Evolutionary conservation across 2,888 invertebrate genomes (phyloP), one percentile per base, ranked within the genome.

Genomic region (Isotomurus palustris): DNA sequence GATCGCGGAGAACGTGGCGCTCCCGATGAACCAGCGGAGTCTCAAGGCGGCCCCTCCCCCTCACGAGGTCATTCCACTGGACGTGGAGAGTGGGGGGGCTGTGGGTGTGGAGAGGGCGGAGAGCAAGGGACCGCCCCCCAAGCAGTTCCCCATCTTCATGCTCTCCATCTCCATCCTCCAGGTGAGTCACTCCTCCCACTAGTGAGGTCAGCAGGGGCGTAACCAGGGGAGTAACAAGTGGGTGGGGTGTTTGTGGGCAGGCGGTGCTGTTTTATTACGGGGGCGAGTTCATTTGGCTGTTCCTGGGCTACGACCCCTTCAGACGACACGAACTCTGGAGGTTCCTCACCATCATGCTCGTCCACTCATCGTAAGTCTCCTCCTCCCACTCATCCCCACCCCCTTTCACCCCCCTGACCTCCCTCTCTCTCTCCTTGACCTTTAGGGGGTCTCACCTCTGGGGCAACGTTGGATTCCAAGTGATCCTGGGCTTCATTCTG

Each of bases 301-400:
- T 47, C 32, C 14, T 32, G 25, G 47, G 28, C 25, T 25, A 28
- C 19, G 47, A 47, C 28, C 47, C 47, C 10, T 47, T 24, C 17
- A 27, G 56, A 28, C 41, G 56, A 12, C 44, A 56, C 29, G 56
- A 56, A 35, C 19, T 56, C 24, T 56, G 56, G 56, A 28, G 56
- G 22, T 56, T 25, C 35, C 29, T 44, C 4, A 56, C 56, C 2
- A 41, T 35, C 12, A 56, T 56, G 56, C 35, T 56, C 14, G 56
- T 27, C 14, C 56, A 56, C 19, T n/a, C n/a, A 12, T 54, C 54
- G 47, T 32, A 32, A 32, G 32, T 10, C 8, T 14, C 8, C 8
- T 32, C 14, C 32, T 8, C 14, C 32, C 14, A 8, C 32, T 32
- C 8, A 32, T 32, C 8, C 32, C 14, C 32, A 32, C 14, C 14